Evolutionary conservation across 2,797 vertebrate genomes (phyloP).

Genomic region (Australoheros facetus): DNA sequence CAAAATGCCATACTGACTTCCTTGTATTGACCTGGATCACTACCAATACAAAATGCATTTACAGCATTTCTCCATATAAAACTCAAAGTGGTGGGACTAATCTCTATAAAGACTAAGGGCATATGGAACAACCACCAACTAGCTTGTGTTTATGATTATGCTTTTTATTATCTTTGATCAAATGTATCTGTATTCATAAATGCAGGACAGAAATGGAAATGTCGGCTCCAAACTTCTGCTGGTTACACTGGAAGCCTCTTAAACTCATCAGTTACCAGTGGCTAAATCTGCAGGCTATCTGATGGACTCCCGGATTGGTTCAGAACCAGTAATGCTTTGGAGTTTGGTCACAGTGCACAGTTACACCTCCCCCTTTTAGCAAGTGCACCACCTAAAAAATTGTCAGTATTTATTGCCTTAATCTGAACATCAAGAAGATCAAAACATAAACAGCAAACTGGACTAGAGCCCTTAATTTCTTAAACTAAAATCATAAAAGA

Average conservation of each 20-base stretch:
- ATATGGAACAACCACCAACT: neutral
- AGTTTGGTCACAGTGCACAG: neutral
- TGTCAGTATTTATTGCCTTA: neutral
- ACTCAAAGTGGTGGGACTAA: neutral
- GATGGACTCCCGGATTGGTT: neutral
- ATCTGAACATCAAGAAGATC: neutral
- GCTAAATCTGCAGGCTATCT: neutral
- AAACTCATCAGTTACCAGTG: neutral
- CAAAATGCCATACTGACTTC: neutral
- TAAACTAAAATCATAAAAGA: neutral
- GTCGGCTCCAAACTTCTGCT: neutral
- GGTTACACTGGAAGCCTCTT: neutral
- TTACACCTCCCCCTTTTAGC: neutral
- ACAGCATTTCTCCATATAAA: neutral
- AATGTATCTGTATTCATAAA: neutral
- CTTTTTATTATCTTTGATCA: neutral
- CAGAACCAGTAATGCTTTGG: neutral
- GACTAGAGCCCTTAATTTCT: fast-evolving
- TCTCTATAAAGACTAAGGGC: neutral
- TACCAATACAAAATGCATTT: neutral
- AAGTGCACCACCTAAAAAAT: neutral
- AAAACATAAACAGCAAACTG: neutral
- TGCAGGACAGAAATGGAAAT: neutral
- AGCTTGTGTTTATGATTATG: neutral
- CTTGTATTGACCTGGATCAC: neutral